These are phyloP conservation scores for Himantopus leucocephalus DNA, from an alignment of 2,113 vertebrate species.

Conservation along the genomic window DNA sequence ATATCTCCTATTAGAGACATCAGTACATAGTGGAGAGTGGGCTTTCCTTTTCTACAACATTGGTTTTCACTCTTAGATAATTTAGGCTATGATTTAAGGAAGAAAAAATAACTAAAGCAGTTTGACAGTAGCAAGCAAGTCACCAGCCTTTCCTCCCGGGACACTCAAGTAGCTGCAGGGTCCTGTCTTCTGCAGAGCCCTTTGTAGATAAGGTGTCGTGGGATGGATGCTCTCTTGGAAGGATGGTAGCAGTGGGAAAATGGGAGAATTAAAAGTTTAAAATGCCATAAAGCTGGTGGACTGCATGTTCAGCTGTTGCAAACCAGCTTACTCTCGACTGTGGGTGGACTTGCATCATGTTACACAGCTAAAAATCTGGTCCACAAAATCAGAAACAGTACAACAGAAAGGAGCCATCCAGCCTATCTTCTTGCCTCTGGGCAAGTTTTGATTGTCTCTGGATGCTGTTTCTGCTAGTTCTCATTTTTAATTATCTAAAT, in stretches of 20 bases:
- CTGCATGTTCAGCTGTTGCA: slow-evolving; percentile 4
- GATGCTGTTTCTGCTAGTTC: background rate
- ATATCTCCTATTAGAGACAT: background rate
- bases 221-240: slow-evolving; percentile 2
- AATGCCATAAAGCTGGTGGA: background rate
- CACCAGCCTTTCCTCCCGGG: background rate
- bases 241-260: background rate
- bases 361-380: background rate
- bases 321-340: slow-evolving; percentile 3
- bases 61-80: background rate
- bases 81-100: background rate
- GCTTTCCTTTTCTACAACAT: background rate
- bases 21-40: background rate
- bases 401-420: background rate
- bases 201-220: slow-evolving; percentile 31
- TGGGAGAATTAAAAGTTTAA: slow-evolving; percentile 19
- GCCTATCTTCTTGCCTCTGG: background rate
- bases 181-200: background rate
- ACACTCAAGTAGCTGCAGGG: background rate
- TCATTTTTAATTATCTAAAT: slow-evolving; percentile 24
- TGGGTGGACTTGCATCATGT: background rate
- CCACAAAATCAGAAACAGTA: background rate
- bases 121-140: background rate
- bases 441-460: background rate
- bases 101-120: background rate